Percentiles rank a stretch among this genome's conserved stretches.
Evolutionary conservation across 2,888 invertebrate species (phyloP).

Genomic region (Noctua janthina): DNA sequence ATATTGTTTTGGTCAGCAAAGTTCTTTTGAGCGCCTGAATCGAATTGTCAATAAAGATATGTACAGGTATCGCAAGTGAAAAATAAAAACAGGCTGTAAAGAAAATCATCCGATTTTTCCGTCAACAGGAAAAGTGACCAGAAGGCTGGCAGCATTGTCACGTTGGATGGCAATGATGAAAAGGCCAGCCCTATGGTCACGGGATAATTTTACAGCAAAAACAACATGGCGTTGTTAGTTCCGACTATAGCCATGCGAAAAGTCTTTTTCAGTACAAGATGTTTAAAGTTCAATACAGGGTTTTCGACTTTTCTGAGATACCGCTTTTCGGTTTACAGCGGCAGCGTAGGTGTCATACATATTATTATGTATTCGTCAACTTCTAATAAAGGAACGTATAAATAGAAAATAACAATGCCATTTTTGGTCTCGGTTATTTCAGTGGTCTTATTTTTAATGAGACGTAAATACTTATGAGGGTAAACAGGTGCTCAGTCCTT

Average conservation of each 20-base stretch:
- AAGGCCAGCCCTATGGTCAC: background rate
- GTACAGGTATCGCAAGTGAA: background rate
- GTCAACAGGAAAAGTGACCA: background rate
- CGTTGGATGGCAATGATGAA: background rate
- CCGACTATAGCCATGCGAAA: background rate
- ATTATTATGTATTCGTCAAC: background rate
- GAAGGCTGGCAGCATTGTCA: background rate
- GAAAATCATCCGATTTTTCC: background rate
- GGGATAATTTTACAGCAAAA: background rate
- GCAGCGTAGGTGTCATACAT: conserved; percentile 2
- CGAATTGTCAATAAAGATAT: background rate
- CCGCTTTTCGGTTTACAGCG: background rate
- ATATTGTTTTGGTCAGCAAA: background rate
- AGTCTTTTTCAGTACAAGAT: background rate
- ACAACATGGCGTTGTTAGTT: background rate
- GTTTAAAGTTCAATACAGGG: background rate
- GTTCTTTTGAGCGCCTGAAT: background rate
- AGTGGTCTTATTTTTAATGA: conserved; percentile 51
- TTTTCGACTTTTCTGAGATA: background rate
- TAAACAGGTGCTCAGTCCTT: conserved; percentile 26
- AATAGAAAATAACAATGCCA: conserved; percentile 34
- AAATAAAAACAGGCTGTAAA: background rate
- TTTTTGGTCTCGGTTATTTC: conserved; percentile 26
- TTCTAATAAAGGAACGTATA: conserved; percentile 16
- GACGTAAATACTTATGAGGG: conserved; percentile 21